A percentile compares a stretch with the other conserved stretches of the same genome.
These are phyloP conservation scores for Rissa tridactyla DNA, from an alignment of 2,113 vertebrate species.

Conservation along the genomic window DNA sequence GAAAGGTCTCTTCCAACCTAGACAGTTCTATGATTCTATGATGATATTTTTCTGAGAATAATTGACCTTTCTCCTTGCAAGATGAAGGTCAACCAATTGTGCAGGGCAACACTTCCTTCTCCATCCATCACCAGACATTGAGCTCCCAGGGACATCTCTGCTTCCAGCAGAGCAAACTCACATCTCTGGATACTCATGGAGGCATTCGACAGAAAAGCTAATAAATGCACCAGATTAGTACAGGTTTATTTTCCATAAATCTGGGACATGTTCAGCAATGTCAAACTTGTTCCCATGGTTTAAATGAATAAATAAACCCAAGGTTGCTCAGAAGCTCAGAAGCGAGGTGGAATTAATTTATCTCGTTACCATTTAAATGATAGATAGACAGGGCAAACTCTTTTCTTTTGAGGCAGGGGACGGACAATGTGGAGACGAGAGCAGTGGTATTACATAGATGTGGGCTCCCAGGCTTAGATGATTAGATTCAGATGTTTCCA, in stretches of 20 bases:
- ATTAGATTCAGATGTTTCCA: conserved; percentile 53
- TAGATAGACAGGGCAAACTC: conserved; percentile 34
- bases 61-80: not conserved
- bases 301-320: conserved; percentile 49
- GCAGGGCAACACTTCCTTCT: not conserved
- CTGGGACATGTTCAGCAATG: conserved; percentile 33
- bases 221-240: conserved; percentile 45
- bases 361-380: conserved; percentile 62
- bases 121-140: too few relatives aligned
- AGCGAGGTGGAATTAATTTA: conserved; percentile 57
- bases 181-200: conserved; percentile 13
- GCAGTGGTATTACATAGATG: not conserved
- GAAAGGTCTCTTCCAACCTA: too few relatives aligned
- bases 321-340: not conserved
- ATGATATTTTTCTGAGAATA: not conserved
- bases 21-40: not conserved
- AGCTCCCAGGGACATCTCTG: not conserved
- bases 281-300: conserved; percentile 47
- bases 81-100: too few relatives aligned
- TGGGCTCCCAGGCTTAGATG: not conserved
- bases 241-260: conserved; percentile 60
- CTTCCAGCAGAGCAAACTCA: conserved; percentile 7
- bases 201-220: conserved; percentile 30
- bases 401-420: conserved; percentile 29
- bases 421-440: not conserved